Base-by-base conservation (phyloP, 2,113 vertebrate genomes). In the Nannospalax galili region DNA sequence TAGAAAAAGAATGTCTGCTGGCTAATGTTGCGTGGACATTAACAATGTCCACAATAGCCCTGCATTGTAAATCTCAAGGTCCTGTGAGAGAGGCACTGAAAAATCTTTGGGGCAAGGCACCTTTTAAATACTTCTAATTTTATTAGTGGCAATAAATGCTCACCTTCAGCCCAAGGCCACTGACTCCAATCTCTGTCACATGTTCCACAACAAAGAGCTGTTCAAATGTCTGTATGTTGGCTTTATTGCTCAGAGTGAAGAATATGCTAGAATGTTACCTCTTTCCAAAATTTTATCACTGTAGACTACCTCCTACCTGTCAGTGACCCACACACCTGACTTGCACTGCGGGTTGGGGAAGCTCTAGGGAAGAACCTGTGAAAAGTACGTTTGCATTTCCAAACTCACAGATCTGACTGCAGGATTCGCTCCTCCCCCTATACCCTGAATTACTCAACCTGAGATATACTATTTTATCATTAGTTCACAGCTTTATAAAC, bases 121-220 rank as follows among this genome's bases (percentile, higher is more conserved):
- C 69, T 67, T 94, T 75, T n/a, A 78, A 78, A 84, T 45, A 84
- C 5, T 65, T 26, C 45, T 94, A 22, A 72, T 70, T 90, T 90
- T 42, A 92, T 79, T 82, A 82, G 3, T 1, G 56, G n/a, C 42
- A 78, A 62, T 94, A 84, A 89, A 78, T 60, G 17, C 82, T 84
- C 62, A 2, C 30, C 79, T 24, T 84, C 60, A 73, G 77, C 58
- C 70, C 79, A 15, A 52, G 17, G 9, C 70, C 52, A 56, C 40
- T 37, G 62, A 67, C 26, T 37, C 9, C 3, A 24, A 45, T 40
- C 42, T 84, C 90, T 78, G 48, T 87, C 90, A 89, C 60, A 42
- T 30, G 37, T 74, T 48, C 35, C 72, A 92, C 45, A 78, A 11
- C 0, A 20, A 90, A 94, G 14, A 52, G 16, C 32, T 45, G 7